Conservation (phyloP, 53 echinoderm and acorn worm species). For the Actinopyga echinites region DNA sequence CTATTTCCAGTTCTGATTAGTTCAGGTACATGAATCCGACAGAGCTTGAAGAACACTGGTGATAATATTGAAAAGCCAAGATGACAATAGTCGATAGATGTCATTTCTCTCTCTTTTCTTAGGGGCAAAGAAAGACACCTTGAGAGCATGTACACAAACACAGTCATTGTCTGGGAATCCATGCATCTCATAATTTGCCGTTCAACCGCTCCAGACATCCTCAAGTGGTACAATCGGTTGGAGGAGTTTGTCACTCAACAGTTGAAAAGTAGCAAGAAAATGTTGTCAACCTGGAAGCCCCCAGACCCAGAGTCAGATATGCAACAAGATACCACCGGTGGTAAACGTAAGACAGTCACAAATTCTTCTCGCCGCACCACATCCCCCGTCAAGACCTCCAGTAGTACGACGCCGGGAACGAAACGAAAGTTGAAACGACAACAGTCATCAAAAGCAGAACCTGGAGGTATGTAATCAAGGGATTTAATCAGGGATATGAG, state of each 20-base stretch:
- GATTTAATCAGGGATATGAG: too few relatives aligned
- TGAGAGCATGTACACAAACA: slow-evolving; percentile 73
- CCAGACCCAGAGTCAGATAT: neutral
- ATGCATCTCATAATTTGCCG: slow-evolving; percentile 92
- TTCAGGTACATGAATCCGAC: too few relatives aligned
- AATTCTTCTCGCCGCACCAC: neutral
- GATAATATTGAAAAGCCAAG: neutral
- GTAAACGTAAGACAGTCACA: neutral
- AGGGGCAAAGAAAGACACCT: slow-evolving; percentile 50
- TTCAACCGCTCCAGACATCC: slow-evolving; percentile 94
- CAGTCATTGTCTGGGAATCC: slow-evolving; percentile 80
- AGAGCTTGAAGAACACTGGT: too few relatives aligned
- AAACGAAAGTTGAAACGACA: neutral
- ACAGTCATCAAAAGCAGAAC: neutral
- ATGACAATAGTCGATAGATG: too few relatives aligned
- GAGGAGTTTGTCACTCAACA: slow-evolving; percentile 98
- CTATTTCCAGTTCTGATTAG: too few relatives aligned
- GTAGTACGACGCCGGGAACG: neutral
- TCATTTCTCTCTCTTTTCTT: neutral
- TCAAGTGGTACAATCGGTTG: slow-evolving; percentile 73
- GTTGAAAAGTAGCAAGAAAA: slow-evolving; percentile 84
- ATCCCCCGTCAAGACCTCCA: neutral
- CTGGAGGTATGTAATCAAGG: neutral
- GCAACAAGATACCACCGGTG: neutral
- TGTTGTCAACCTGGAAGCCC: slow-evolving; percentile 83